A percentile compares a stretch with the other conserved stretches of the same genome.
Conservation (phyloP, 2,888 invertebrate genomes). For the Resseliella maxima region DNA sequence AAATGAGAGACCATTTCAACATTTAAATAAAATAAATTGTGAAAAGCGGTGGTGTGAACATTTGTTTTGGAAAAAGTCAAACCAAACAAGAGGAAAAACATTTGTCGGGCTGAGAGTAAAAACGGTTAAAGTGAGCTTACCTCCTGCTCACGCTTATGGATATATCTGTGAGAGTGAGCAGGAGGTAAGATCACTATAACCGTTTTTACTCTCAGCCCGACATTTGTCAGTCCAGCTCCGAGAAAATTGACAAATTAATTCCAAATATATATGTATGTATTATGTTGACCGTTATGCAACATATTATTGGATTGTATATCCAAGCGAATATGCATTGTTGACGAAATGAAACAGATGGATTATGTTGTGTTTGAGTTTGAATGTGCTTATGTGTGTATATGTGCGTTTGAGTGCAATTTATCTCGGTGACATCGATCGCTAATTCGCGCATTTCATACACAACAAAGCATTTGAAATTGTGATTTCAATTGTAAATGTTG, state of each 20-base stretch:
- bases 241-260: constrained; percentile 54
- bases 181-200: too few relatives aligned
- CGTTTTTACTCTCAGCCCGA: too few relatives aligned
- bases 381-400: neutral
- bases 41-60: constrained; percentile 46
- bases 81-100: constrained; percentile 53
- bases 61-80: constrained; percentile 43
- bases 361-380: neutral
- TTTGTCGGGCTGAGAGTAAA: too few relatives aligned
- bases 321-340: neutral
- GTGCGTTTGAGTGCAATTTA: neutral
- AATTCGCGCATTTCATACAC: neutral
- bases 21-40: constrained; percentile 33
- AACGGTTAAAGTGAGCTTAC: too few relatives aligned
- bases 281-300: constrained; percentile 29
- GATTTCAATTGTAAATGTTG: neutral
- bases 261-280: constrained; percentile 45
- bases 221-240: constrained; percentile 52
- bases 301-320: neutral
- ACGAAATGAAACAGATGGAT: neutral
- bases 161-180: too few relatives aligned
- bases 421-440: neutral
- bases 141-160: too few relatives aligned
- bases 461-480: constrained; percentile 8
- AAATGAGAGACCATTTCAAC: constrained; percentile 4